Percentiles rank a stretch among this genome's conserved stretches.
These are phyloP conservation scores for Myrmecophaga tridactyla DNA, from an alignment of 2,113 vertebrate genomes.

Conservation along the genomic window DNA sequence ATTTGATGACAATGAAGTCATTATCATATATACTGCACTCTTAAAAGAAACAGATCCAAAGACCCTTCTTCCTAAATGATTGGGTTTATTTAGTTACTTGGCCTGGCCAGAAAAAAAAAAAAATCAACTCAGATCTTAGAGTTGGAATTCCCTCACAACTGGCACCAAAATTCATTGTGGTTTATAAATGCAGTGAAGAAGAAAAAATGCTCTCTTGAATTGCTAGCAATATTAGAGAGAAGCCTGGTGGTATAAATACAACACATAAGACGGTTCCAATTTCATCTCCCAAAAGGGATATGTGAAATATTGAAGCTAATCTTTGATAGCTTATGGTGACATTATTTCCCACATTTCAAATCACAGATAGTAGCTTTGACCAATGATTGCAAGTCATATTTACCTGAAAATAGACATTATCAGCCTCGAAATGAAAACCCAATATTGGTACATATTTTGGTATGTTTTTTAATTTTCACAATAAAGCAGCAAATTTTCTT, in stretches of 20 bases:
- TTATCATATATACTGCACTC: slow-evolving; percentile 87
- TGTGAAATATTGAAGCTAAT: background rate
- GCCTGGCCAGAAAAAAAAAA: slow-evolving; percentile 40
- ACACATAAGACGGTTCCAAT: background rate
- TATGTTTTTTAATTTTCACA: slow-evolving; percentile 6
- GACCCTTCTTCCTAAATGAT: slow-evolving; percentile 68
- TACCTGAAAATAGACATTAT: background rate
- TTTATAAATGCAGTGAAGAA: slow-evolving; percentile 54
- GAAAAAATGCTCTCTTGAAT: slow-evolving; percentile 7
- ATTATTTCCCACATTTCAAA: background rate
- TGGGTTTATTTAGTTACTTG: slow-evolving; percentile 34
- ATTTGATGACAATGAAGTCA: slow-evolving; percentile 87
- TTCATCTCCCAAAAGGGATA: background rate
- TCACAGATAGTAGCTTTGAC: no score
- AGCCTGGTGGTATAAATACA: slow-evolving; percentile 35
- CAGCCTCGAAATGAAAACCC: background rate
- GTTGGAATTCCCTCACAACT: slow-evolving; percentile 72
- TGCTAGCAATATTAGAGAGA: slow-evolving; percentile 39
- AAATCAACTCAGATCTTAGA: slow-evolving; percentile 53
- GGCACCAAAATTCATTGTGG: slow-evolving; percentile 38
- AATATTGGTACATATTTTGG: no score
- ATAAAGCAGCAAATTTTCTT: background rate
- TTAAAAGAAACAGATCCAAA: slow-evolving; percentile 82
- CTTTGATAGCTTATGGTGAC: background rate
- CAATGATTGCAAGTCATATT: background rate